These are phyloP conservation scores for Gambusia yucatana DNA, from an alignment of 2,797 vertebrate genomes.

Conservation along the genomic window DNA sequence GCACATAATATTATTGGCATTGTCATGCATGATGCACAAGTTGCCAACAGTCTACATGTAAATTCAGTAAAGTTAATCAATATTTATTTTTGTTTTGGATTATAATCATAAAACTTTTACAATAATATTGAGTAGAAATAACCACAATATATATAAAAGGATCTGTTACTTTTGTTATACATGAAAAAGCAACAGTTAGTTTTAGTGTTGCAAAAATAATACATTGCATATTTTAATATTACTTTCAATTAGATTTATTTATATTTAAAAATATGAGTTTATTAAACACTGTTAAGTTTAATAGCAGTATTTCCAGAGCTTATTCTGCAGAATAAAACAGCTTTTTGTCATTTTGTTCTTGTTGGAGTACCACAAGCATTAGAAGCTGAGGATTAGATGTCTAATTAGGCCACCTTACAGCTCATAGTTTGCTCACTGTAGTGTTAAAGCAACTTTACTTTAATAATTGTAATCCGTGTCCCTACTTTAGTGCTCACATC, in stretches of 20 bases:
- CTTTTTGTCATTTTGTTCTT: not conserved
- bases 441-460: not conserved
- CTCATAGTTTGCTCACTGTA: not conserved
- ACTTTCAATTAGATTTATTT: not conserved
- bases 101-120: not conserved
- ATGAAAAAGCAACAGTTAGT: not conserved
- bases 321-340: not conserved
- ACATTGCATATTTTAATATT: not conserved
- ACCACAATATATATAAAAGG: not conserved
- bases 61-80: not conserved
- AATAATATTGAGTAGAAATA: not conserved
- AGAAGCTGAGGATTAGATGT: not conserved
- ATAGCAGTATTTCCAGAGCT: not conserved
- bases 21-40: not conserved
- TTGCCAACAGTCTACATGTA: not conserved
- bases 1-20: not conserved
- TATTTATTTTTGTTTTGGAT: not conserved
- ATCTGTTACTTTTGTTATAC: not conserved
- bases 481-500: not conserved
- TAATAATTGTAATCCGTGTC: not conserved
- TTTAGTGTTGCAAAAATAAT: not conserved
- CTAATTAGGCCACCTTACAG: not conserved
- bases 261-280: not conserved
- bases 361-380: not conserved
- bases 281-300: not conserved